Conservation (phyloP, 2,797 vertebrate genomes). For the Dromococcyx pavoninus region DNA sequence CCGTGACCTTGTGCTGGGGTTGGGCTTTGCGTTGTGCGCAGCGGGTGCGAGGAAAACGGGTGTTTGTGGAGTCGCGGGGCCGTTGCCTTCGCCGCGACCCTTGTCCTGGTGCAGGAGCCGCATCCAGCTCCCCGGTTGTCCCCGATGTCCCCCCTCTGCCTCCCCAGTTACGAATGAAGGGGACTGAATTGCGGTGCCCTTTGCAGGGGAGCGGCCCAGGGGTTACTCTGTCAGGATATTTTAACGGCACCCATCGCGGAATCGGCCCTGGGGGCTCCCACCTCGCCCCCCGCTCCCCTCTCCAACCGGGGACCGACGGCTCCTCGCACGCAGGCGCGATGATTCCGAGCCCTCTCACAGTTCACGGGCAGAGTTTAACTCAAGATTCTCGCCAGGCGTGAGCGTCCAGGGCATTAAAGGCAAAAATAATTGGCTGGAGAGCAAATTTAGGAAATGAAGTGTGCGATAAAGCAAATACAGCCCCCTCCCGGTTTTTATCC, state of each 20-base stretch:
- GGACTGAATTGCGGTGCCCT: constrained; percentile 8
- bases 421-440: constrained; percentile 77
- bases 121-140: not conserved
- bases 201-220: constrained; percentile 24
- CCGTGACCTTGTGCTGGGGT: not conserved
- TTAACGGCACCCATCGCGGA: not conserved
- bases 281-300: not conserved
- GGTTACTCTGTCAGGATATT: not conserved
- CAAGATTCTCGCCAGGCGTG: constrained; percentile 67
- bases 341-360: constrained; percentile 64
- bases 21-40: not conserved
- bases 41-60: not conserved
- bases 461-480: constrained; percentile 77
- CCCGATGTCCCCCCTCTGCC: not conserved
- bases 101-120: not conserved
- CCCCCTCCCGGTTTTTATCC: constrained; percentile 43
- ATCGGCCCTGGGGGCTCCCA: not conserved
- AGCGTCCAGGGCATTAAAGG: constrained; percentile 63
- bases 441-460: constrained; percentile 77
- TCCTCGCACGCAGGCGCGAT: constrained; percentile 10
- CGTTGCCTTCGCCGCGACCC: not conserved
- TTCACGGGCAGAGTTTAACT: constrained; percentile 71
- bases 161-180: not conserved
- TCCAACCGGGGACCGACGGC: not conserved
- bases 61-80: not conserved